These are phyloP conservation scores for Paratrypauchen microcephalus DNA, from an alignment of 2,797 vertebrate genomes.

Conservation along the genomic window DNA sequence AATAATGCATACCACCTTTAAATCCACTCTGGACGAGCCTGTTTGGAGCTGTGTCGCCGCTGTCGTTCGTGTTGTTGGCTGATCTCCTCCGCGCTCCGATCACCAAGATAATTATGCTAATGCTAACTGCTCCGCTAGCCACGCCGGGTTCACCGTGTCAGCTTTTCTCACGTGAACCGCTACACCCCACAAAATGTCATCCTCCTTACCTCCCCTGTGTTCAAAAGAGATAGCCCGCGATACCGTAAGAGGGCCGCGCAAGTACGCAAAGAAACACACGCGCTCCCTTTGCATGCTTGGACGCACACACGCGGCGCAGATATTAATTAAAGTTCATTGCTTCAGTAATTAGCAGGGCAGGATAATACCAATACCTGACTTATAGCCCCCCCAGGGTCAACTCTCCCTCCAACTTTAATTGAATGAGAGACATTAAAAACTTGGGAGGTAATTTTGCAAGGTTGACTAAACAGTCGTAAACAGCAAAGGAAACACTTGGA, in stretches of 20 bases:
- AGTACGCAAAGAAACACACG: constrained; percentile 34
- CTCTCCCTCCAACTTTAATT: constrained; percentile 72
- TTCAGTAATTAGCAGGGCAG: constrained; percentile 75
- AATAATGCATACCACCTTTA: not conserved
- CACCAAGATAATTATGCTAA: constrained; percentile 68
- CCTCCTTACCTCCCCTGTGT: constrained; percentile 26
- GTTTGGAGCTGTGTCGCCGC: not conserved
- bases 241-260: constrained; percentile 45
- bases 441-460: constrained; percentile 71
- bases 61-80: constrained; percentile 28
- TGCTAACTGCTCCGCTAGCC: constrained; percentile 54
- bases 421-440: constrained; percentile 78
- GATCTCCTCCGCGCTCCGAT: constrained; percentile 42
- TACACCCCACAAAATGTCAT: constrained; percentile 67
- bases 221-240: constrained; percentile 59
- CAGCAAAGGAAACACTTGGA: constrained; percentile 59
- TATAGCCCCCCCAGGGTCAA: constrained; percentile 69
- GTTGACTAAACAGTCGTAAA: constrained; percentile 74
- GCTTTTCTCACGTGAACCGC: constrained; percentile 51
- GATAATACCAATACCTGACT: constrained; percentile 77
- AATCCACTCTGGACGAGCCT: not conserved
- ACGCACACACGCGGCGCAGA: constrained; percentile 45
- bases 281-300: constrained; percentile 45
- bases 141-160: constrained; percentile 59
- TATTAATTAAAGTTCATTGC: constrained; percentile 81